Conservation (phyloP, 2,113 vertebrate genomes). For the Gorsachius goisagi region DNA sequence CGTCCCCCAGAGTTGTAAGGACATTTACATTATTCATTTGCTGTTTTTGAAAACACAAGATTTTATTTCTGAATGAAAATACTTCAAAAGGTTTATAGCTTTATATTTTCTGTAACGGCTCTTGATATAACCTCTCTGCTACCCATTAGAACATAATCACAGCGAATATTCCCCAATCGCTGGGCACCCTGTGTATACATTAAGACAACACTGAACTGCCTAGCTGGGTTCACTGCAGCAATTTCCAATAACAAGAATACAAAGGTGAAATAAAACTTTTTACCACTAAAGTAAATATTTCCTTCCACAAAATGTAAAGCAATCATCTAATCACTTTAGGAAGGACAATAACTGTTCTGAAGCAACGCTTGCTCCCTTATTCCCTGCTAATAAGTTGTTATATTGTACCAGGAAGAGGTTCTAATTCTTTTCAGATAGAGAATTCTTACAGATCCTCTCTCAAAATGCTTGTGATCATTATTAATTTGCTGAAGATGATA, state of each 20-base stretch:
- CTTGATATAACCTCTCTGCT: neutral
- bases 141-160: neutral
- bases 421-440: neutral
- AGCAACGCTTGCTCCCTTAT: neutral
- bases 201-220: neutral
- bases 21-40: neutral
- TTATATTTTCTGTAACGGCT: neutral
- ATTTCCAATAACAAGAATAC: neutral
- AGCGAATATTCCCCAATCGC: neutral
- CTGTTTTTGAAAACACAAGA: neutral
- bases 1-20: neutral
- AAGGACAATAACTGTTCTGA: neutral
- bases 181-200: neutral
- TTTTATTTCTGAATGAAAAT: neutral
- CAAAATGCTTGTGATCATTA: neutral
- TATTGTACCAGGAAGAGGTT: neutral
- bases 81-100: neutral
- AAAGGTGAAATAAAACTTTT: neutral
- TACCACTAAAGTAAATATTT: neutral
- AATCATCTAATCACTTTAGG: neutral
- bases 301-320: neutral
- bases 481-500: neutral
- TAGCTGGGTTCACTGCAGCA: neutral
- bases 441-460: neutral
- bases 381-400: neutral